These are phyloP conservation scores for Rousettus leschenaultii DNA, from an alignment of 2,113 vertebrate genomes.

Conservation along the genomic window DNA sequence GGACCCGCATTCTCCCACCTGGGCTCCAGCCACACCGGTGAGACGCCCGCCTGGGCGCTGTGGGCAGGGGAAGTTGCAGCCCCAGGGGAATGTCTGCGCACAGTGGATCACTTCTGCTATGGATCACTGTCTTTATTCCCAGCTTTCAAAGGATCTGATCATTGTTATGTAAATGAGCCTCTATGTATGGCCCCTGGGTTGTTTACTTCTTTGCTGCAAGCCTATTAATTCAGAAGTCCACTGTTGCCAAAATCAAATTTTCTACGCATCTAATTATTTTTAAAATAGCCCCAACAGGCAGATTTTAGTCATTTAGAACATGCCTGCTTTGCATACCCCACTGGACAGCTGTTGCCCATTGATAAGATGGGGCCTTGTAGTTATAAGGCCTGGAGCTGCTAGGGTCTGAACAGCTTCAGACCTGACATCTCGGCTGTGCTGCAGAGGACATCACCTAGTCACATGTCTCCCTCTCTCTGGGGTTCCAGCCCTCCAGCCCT, in stretches of 20 bases:
- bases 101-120: not conserved
- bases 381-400: not conserved
- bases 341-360: not conserved
- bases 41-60: too few relatives aligned
- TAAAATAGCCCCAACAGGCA: not conserved
- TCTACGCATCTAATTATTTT: not conserved
- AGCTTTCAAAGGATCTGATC: not conserved
- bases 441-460: not conserved
- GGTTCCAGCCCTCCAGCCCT: not conserved
- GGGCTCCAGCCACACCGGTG: too few relatives aligned
- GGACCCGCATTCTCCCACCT: not conserved
- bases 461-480: not conserved
- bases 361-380: not conserved
- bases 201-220: not conserved
- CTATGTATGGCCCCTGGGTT: not conserved
- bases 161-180: not conserved
- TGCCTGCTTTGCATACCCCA: not conserved
- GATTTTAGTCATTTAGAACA: not conserved
- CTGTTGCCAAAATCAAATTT: not conserved
- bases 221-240: not conserved
- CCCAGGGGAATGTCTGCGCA: not conserved
- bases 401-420: not conserved
- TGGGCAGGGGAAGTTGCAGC: too few relatives aligned
- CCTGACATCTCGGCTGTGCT: rapidly evolving
- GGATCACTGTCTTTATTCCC: not conserved